Evolutionary conservation across 2,888 invertebrate genomes (phyloP), one percentile per base, ranked within the genome.

Genomic region (Drosophila quinaria): DNA sequence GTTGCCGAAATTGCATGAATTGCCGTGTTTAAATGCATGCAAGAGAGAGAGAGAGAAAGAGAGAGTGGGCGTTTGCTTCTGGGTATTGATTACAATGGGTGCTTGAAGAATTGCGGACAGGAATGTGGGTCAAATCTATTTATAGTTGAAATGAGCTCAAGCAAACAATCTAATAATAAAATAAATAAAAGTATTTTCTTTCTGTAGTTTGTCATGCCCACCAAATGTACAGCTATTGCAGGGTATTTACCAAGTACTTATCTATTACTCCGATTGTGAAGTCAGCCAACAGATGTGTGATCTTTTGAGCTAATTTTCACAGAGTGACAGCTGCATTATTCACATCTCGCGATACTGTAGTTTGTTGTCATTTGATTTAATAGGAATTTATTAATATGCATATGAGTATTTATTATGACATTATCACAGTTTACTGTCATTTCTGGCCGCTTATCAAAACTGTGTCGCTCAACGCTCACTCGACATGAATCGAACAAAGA

Each of bases 401-500:
- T 46, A 33, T 22, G 46, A 35, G 35, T 33, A 56, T 46, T 44
- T 46, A 37, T 56, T 55, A 55, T 13, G 29, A 42, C 66, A 87
- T 73, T 68, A 73, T 60, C 56, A 41, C 55, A 52, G 47, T 37
- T 39, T 49, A 60, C 65, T 50, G 68, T 44, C 64, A 69, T 55
- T 52, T 52, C 58, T 56, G 41, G 6, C 29, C 49, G 55, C 79
- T 84, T 89, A 89, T 78, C 73, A 62, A 52, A 73, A 73, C 56
- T 78, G 76, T 81, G 87, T 81, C 85, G 59, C 25, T 25, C 25
- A 25, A 17, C 39, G 37, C 39, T 33, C 19, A n/a, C 39, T 33
- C 19, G n/a, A 51, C 61, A 42, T 51, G 51, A 56, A 67, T 66
- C 52, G 61, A 73, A 89, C 85, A 87, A 87, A 80, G 85, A 81